A percentile compares a stretch with the other conserved stretches of the same genome.
Evolutionary conservation across 2,113 vertebrate species (phyloP).

Genomic region (Saccopteryx bilineata): DNA sequence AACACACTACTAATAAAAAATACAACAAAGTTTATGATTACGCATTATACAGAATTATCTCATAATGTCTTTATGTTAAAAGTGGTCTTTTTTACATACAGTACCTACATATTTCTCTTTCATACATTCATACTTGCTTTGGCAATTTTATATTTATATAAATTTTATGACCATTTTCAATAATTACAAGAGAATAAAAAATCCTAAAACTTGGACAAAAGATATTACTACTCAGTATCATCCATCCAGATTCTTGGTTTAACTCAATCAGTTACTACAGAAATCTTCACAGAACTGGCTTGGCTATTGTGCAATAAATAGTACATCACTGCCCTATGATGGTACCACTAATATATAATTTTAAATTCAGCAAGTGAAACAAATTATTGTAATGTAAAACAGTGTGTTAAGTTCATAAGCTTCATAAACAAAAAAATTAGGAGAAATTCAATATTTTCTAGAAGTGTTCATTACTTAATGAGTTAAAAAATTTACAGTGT

Average conservation of each 20-base stretch:
- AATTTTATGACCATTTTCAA: constrained; percentile 43
- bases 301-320: background rate
- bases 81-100: constrained; percentile 46
- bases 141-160: constrained; percentile 30
- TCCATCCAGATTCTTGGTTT: background rate
- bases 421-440: constrained; percentile 73
- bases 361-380: constrained; percentile 65
- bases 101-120: background rate
- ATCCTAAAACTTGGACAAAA: constrained; percentile 17
- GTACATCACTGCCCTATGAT: constrained; percentile 66
- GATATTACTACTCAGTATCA: background rate
- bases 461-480: constrained; percentile 61
- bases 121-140: constrained; percentile 17
- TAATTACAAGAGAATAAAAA: background rate
- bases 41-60: background rate
- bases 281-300: background rate
- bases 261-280: background rate
- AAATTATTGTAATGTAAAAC: constrained; percentile 36
- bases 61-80: constrained; percentile 1
- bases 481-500: constrained; percentile 76
- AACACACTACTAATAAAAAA: constrained; percentile 11
- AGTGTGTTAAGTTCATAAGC: constrained; percentile 71
- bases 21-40: background rate
- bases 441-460: constrained; percentile 56
- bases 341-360: constrained; percentile 43